A percentile compares a stretch with the other conserved stretches of the same genome.
Evolutionary conservation across 1,140 invertebrate genomes (phyloP).

Genomic region (Orchesella cincta): DNA sequence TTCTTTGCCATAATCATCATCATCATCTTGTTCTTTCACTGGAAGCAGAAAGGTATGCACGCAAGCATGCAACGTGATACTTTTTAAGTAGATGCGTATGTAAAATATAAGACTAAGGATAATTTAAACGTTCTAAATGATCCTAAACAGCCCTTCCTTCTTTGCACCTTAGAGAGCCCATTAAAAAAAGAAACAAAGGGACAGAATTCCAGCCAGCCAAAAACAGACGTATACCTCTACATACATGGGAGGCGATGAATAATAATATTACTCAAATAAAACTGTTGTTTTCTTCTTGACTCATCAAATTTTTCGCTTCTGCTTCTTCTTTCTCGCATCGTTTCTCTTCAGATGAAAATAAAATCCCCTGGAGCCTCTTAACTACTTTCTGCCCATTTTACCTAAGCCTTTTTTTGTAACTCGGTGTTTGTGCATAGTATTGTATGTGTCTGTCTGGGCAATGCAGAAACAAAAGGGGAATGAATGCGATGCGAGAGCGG

Average conservation of each 20-base stretch:
- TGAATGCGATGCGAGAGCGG: neutral
- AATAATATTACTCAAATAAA: too few species aligned
- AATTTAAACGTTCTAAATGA: constrained; percentile 16
- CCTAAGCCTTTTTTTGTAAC: neutral
- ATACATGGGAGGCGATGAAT: too few species aligned
- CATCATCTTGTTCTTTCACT: neutral
- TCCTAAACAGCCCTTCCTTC: constrained; percentile 5
- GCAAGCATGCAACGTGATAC: neutral
- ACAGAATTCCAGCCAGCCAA: too few species aligned
- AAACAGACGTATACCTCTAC: too few species aligned
- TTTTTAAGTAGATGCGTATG: constrained; percentile 13
- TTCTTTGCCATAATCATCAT: neutral
- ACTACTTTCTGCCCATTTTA: constrained; percentile 5
- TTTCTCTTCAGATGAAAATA: constrained; percentile 24
- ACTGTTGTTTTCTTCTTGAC: neutral
- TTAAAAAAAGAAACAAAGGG: too few species aligned
- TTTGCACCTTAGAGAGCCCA: constrained; percentile 8
- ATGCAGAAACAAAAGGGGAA: neutral
- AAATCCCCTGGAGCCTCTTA: constrained; percentile 4
- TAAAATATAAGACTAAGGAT: constrained; percentile 3
- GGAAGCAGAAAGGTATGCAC: neutral
- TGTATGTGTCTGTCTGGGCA: too few species aligned
- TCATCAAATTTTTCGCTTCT: constrained; percentile 6
- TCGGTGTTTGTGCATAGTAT: neutral
- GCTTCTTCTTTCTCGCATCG: constrained; percentile 21